A percentile compares a stretch with the other conserved stretches of the same genome.
Evolutionary conservation across 2,888 invertebrate species (phyloP).

Genomic region (Brachynemurus nebulosus): DNA sequence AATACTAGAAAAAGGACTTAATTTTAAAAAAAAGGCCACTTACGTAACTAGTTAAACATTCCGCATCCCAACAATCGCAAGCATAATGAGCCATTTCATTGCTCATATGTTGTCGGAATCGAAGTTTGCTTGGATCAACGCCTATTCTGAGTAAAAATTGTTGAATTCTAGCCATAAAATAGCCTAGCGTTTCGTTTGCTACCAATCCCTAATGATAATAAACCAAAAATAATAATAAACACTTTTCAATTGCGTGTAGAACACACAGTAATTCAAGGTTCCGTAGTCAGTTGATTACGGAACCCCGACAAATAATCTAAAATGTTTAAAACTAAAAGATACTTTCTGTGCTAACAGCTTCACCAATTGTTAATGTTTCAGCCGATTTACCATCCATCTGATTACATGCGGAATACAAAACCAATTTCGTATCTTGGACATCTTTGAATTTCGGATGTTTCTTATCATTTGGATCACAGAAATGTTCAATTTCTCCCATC

Average conservation of each 20-base stretch:
- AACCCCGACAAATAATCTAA: neutral
- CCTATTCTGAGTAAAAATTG: conserved; percentile 78
- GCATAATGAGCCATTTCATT: conserved; percentile 99
- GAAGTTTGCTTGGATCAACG: conserved; percentile 66
- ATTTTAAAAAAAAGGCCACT: too few species aligned
- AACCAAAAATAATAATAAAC: conserved; percentile 5
- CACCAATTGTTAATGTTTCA: conserved; percentile 60
- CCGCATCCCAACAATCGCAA: conserved; percentile 99
- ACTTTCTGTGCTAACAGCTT: conserved; percentile 62
- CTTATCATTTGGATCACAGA: conserved; percentile 85
- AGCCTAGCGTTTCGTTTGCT: conserved; percentile 93
- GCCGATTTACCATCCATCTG: conserved; percentile 96
- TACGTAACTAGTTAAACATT: conserved; percentile 88
- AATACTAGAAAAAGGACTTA: too few species aligned
- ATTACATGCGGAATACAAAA: conserved; percentile 87
- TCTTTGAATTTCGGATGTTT: conserved; percentile 77
- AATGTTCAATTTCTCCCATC: conserved; percentile 99
- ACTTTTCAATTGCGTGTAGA: too few species aligned
- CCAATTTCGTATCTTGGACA: conserved; percentile 59
- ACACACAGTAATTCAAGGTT: neutral
- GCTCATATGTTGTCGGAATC: conserved; percentile 96
- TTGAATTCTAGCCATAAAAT: conserved; percentile 94
- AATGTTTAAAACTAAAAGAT: neutral
- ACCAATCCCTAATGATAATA: conserved; percentile 50
- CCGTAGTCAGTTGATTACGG: neutral